Evolutionary conservation across 2,113 vertebrate genomes (phyloP), one percentile per base, ranked within the genome.

Genomic region (Serinus canaria): DNA sequence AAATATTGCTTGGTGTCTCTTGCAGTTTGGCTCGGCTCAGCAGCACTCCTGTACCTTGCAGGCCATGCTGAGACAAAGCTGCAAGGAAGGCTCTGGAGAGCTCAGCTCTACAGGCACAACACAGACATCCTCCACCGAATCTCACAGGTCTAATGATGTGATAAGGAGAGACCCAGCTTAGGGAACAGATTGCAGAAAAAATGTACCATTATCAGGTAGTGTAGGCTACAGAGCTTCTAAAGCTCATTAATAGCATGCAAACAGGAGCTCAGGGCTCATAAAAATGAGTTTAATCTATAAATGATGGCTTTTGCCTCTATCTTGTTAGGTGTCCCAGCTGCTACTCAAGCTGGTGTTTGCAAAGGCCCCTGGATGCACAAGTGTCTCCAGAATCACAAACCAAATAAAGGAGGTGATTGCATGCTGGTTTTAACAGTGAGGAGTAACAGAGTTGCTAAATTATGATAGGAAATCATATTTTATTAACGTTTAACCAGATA

Each of bases 171-270:
- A 63, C 15, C 27, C 47, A 75, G 6, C 25, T 74, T 50, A 62
- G 37, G 47, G 72, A 66, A 17, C 5, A 77, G 17, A 23, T 27
- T 35, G 33, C 14, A 46, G 60, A 59, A 59, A 58, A 59, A 58
- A 10, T 0, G 2, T 30, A 4, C 41, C 18, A 20, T 49, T 43
- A 60, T 66, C n/a, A 43, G 60, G 20, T 50, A 46, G 4, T 0
- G 0, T 22, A 8, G 15, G 22, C 30, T 84, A 14, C 13, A 75
- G 20, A 83, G 52, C 15, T 69, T 73, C 39, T 66, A 35, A 16
- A 56, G 5, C 2, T 69, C 5, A 4, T 55, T 33, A 46, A 39
- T 12, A 73, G 24, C 7, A 47, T 30, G 7, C n/a, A 67, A 76
- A 91, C 2, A 43, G 62, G 30, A 80, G 41, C 7, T 68, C 25